These are phyloP conservation scores for Apomyelois bistriatella DNA, from an alignment of 2,888 invertebrate species.

Conservation along the genomic window DNA sequence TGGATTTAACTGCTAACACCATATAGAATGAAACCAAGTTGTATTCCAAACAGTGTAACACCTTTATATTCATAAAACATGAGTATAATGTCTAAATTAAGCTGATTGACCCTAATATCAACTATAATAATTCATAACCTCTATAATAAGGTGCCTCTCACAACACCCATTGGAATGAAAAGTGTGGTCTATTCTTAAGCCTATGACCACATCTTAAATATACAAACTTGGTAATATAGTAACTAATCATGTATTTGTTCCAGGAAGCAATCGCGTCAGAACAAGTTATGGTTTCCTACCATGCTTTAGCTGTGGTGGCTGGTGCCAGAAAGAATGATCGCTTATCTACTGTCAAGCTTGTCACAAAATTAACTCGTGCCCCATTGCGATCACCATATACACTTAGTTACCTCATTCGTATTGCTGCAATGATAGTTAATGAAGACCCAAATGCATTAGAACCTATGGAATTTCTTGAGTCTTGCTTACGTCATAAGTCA, in stretches of 20 bases:
- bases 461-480: slow-evolving; percentile 94
- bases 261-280: slow-evolving; percentile 73
- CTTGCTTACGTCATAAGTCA: slow-evolving; percentile 97
- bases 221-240: too few species aligned
- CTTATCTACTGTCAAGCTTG: slow-evolving; percentile 96
- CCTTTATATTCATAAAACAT: too few species aligned
- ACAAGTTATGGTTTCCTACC: slow-evolving; percentile 96
- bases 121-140: too few species aligned
- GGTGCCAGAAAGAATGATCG: slow-evolving; percentile 96
- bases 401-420: slow-evolving; percentile 95
- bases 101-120: too few species aligned
- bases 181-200: too few species aligned
- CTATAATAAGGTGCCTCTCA: too few species aligned
- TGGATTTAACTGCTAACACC: too few species aligned
- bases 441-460: slow-evolving; percentile 88
- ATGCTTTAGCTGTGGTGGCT: slow-evolving; percentile 98
- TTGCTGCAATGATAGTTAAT: slow-evolving; percentile 96
- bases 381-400: slow-evolving; percentile 97
- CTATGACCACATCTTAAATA: too few species aligned
- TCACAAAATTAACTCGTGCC: slow-evolving; percentile 91
- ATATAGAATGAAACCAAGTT: too few species aligned
- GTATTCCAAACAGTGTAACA: too few species aligned
- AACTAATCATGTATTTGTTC: slow-evolving; percentile 21
- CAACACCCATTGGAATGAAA: too few species aligned
- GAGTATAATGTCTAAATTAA: too few species aligned